Evolutionary conservation across 2,888 invertebrate species (phyloP).

Genomic region (Antheraea assamensis): DNA sequence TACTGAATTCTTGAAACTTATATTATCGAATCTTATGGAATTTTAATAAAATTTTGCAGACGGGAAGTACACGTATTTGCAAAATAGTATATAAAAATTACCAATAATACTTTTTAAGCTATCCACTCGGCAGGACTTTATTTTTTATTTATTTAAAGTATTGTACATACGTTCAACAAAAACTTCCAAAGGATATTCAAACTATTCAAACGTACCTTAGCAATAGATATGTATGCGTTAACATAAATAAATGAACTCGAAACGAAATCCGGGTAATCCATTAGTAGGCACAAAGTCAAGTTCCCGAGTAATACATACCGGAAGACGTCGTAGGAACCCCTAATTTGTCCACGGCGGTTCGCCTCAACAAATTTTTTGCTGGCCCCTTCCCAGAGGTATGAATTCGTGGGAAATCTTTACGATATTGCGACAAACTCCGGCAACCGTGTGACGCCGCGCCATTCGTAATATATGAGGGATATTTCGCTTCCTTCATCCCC

Average conservation of each 20-base stretch:
- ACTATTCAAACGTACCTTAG: too few species aligned
- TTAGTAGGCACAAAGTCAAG: constrained; percentile 10
- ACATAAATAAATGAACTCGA: constrained; percentile 6
- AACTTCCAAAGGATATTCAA: too few species aligned
- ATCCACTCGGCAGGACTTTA: too few species aligned
- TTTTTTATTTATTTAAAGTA: too few species aligned
- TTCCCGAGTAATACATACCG: constrained; percentile 5
- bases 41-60: too few species aligned
- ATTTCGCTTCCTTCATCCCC: background rate
- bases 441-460: background rate
- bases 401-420: constrained; percentile 14
- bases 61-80: too few species aligned
- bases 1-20: too few species aligned
- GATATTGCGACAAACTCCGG: constrained; percentile 15
- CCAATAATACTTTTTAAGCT: too few species aligned
- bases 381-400: background rate
- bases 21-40: too few species aligned
- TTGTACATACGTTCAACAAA: too few species aligned
- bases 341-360: constrained; percentile 15
- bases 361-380: constrained; percentile 3
- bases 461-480: constrained; percentile 9
- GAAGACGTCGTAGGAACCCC: constrained; percentile 3
- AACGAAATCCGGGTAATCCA: constrained; percentile 4
- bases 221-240: too few species aligned
- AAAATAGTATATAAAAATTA: too few species aligned